These are phyloP conservation scores for Tenthredo livida DNA, from an alignment of 2,888 invertebrate species.

Conservation along the genomic window DNA sequence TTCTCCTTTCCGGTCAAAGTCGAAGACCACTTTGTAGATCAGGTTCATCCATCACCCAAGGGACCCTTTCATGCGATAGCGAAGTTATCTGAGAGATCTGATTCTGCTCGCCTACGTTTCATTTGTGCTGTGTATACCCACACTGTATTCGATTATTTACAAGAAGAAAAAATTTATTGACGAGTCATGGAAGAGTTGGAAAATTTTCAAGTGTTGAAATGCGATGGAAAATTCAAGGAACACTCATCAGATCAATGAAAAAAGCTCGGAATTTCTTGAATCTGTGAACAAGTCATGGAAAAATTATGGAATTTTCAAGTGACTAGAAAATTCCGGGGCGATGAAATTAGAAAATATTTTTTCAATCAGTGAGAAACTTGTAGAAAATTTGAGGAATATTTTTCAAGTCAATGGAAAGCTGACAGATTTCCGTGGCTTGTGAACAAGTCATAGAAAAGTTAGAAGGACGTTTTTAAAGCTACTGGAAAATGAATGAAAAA, in stretches of 20 bases:
- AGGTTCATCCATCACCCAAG: constrained; percentile 39
- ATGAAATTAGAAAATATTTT: too few species aligned
- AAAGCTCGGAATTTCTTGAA: neutral
- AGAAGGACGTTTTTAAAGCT: neutral
- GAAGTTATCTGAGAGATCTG: neutral
- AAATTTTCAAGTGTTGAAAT: neutral
- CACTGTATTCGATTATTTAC: neutral
- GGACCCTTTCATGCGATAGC: neutral
- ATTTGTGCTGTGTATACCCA: constrained; percentile 1
- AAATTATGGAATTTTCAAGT: neutral
- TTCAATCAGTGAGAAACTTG: too few species aligned
- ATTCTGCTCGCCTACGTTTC: neutral
- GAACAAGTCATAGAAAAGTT: neutral
- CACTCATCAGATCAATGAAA: neutral
- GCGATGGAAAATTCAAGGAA: neutral
- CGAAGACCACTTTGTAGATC: constrained; percentile 16
- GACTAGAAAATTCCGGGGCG: neutral
- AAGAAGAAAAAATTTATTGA: neutral
- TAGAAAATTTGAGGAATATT: too few species aligned
- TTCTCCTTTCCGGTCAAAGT: neutral
- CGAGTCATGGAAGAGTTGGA: neutral
- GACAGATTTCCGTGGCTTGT: neutral
- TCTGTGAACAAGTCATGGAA: neutral
- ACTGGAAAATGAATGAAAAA: neutral
- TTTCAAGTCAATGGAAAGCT: neutral